Base-by-base conservation (phyloP, 2,888 invertebrate genomes). In the Drosophila kanekoi region DNA sequence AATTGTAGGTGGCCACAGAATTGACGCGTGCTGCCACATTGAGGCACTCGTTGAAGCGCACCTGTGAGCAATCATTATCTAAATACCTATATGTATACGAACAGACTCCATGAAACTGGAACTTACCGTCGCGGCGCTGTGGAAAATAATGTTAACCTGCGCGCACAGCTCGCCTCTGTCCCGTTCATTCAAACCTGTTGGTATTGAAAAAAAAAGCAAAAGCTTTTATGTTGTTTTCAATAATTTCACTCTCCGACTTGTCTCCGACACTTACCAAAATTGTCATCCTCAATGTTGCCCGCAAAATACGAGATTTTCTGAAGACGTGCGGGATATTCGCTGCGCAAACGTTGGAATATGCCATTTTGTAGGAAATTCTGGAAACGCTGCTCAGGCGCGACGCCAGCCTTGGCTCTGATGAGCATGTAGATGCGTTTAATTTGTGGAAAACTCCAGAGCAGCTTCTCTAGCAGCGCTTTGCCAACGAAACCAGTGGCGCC, bases 401-500 rank as follows among this genome's bases (percentile, higher is more conserved):
- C 93, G 0, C 96, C 96, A 67, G 95, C 92, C 90, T 96, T 96
- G 0, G 94, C 93, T 67, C 98, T 94, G 91, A 98, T 95, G 70
- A 99, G 93, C 48, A 98, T 92, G 90, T 96, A 98, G 57, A 99
- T 95, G 10, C 94, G 94, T 40, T 94, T 94, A 14, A 99, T 93
- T 2, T 95, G 95, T 0, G 96, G 95, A 91, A 98, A 98, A 57
- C 96, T 95, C 89, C 98, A 94, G 20, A 99, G 93, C 10, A 99
- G 93, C 92, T 99, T 99, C 93, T 99, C 99, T 67, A 99, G 93
- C 2, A 99, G 93, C 0, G 97, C 97, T 93, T 98, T 98, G 35
- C 98, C 98, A 52, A 98, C 94, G 91, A 98, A 98, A n/a, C 98
- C 98, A 16, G 96, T 97, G 8, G 94, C 95, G 4, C 96, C 96